Base-by-base conservation (phyloP, 2,797 vertebrate genomes). In the Valencia hispanica region DNA sequence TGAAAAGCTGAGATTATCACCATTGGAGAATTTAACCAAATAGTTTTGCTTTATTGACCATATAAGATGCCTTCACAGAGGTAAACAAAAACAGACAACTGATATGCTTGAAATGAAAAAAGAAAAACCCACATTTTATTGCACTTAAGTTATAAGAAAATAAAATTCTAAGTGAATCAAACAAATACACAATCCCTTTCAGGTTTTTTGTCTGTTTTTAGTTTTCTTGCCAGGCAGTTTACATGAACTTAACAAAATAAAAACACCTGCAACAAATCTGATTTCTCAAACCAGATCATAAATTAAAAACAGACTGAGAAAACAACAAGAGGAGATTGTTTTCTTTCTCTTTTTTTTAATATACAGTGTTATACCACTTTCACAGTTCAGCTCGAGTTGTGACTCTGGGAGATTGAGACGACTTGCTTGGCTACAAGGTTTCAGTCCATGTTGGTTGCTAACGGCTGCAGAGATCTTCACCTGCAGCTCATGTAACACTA, bases 61-160 rank as follows among this genome's bases (percentile, higher is more conserved):
- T 90, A 91, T 89, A 94, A 87, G 91, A 95, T 93, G 93, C 92
- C 91, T 94, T 94, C 94, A 94, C 93, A 94, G 93, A 93, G 81
- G 89, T 93, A 95, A 66, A 95, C 93, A 95, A 95, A 95, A 94
- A 94, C 94, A 94, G 93, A 95, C 93, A 93, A 94, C 86, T 88
- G 92, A 95, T 94, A 95, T 93, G 92, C 91, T 95, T 96, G 94
- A 95, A 96, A 96, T 95, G 94, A 95, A 93, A 91, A 94, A 94
- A 93, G 91, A 94, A 94, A 94, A 94, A 94, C 94, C 94, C 95
- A 99, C 98, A 97, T 99, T 99, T 99, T 99, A 99, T 99, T 99
- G 98, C 98, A 99, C 98, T 99, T 99, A 99, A 99, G 97, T 99
- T 99, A 99, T 99, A 99, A 98, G 97, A 99, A 99, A 99, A 99